Conservation (phyloP, 1,140 invertebrate genomes). For the Anastrepha obliqua region DNA sequence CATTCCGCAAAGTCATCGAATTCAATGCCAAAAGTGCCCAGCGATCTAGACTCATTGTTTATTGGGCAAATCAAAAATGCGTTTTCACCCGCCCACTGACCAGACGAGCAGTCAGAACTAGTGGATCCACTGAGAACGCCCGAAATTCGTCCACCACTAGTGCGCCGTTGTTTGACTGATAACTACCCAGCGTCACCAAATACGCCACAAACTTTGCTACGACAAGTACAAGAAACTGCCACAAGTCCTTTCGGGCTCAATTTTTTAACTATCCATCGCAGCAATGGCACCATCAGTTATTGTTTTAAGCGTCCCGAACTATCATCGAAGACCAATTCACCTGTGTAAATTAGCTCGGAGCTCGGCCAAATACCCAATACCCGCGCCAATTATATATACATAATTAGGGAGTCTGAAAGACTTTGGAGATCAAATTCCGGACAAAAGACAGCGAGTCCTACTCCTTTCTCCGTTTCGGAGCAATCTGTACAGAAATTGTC, state of each 20-base stretch:
- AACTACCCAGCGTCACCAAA: conserved; percentile 64
- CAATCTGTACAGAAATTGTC: too few relatives aligned
- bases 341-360: conserved; percentile 77
- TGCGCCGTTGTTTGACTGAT: conserved; percentile 74
- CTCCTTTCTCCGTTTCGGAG: too few relatives aligned
- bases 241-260: conserved; percentile 63
- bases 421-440: too few relatives aligned
- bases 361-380: too few relatives aligned
- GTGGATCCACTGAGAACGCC: conserved; percentile 58
- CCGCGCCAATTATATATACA: too few relatives aligned
- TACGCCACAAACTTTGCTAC: conserved; percentile 61
- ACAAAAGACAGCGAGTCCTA: too few relatives aligned
- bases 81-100: conserved; percentile 60
- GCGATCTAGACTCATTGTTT: conserved; percentile 74
- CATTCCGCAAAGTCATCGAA: conserved; percentile 61
- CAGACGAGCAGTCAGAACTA: background rate
- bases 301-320: conserved; percentile 81
- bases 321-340: conserved; percentile 75
- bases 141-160: conserved; percentile 68
- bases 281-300: conserved; percentile 35
- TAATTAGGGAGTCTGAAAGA: too few relatives aligned
- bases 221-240: conserved; percentile 63
- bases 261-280: conserved; percentile 58
- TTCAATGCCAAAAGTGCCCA: conserved; percentile 62
- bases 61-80: conserved; percentile 66